phyloP scores from a whole-genome alignment of 2,797 vertebrate species.

The Lagocephalus sceleratus region DNA sequence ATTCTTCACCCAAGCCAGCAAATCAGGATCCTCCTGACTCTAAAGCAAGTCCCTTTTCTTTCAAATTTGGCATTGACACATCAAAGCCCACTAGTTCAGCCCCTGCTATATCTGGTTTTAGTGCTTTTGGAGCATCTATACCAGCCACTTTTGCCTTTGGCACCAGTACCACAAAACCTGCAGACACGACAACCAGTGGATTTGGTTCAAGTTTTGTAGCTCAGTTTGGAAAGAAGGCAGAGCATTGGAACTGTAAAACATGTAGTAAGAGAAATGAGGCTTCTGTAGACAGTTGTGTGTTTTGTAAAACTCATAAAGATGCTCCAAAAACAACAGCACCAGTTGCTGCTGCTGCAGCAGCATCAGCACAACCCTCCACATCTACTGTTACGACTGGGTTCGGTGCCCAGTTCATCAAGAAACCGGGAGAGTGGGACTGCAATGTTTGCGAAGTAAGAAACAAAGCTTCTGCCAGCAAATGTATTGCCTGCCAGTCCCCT shows the following conservation, averaged over 20 bases:
- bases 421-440: slow-evolving; percentile 84
- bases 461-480: slow-evolving; percentile 66
- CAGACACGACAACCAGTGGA: slow-evolving; percentile 24
- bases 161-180: slow-evolving; percentile 42
- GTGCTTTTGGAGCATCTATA: slow-evolving; percentile 64
- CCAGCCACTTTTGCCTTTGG: slow-evolving; percentile 76
- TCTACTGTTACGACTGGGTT: slow-evolving; percentile 62
- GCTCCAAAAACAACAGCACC: slow-evolving; percentile 47
- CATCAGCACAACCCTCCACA: slow-evolving; percentile 17
- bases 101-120: slow-evolving; percentile 63
- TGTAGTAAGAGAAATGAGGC: slow-evolving; percentile 64
- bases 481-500: slow-evolving; percentile 72
- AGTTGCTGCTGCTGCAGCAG: slow-evolving; percentile 35
- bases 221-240: slow-evolving; percentile 60
- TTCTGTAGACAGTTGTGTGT: slow-evolving; percentile 49
- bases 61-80: slow-evolving; percentile 75
- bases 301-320: slow-evolving; percentile 68
- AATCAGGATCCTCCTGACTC: slow-evolving; percentile 43
- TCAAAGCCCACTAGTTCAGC: slow-evolving; percentile 48
- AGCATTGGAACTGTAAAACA: slow-evolving; percentile 59
- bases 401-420: slow-evolving; percentile 75
- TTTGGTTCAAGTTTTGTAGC: slow-evolving; percentile 61
- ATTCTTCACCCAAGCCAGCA: slow-evolving; percentile 52
- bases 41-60: slow-evolving; percentile 69
- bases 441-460: slow-evolving; percentile 77